Conservation (phyloP, 2,797 vertebrate species). For the Pangasius larnaudii region DNA sequence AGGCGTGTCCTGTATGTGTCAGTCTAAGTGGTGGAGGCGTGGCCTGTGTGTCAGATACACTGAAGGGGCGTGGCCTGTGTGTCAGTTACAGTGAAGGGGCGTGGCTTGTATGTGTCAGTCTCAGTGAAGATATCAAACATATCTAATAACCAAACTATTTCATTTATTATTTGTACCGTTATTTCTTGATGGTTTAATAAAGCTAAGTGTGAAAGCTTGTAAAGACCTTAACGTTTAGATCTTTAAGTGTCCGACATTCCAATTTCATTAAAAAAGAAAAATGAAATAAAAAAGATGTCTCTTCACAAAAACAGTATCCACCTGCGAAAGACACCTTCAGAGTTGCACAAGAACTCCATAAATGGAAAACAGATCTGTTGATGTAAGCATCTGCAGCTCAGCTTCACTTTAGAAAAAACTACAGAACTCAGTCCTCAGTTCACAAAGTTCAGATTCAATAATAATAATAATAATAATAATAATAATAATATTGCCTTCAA, state of each 20-base stretch:
- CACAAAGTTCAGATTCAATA: neutral
- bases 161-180: neutral
- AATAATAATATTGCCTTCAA: too few species aligned
- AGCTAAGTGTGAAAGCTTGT: neutral
- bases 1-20: neutral
- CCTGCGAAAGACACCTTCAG: neutral
- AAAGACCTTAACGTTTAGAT: neutral
- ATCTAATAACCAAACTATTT: neutral
- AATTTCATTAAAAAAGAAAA: neutral
- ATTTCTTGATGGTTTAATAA: neutral
- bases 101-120: neutral
- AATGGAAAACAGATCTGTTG: neutral
- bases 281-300: neutral
- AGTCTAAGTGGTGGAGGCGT: neutral
- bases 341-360: neutral
- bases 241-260: neutral
- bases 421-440: neutral
- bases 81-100: neutral
- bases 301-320: neutral
- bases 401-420: neutral
- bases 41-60: neutral
- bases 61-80: neutral
- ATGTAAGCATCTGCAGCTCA: neutral
- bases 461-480: too few species aligned
- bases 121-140: neutral